phyloP scores from a whole-genome alignment of 1,140 invertebrate genomes.

The Cotesia typhae region DNA sequence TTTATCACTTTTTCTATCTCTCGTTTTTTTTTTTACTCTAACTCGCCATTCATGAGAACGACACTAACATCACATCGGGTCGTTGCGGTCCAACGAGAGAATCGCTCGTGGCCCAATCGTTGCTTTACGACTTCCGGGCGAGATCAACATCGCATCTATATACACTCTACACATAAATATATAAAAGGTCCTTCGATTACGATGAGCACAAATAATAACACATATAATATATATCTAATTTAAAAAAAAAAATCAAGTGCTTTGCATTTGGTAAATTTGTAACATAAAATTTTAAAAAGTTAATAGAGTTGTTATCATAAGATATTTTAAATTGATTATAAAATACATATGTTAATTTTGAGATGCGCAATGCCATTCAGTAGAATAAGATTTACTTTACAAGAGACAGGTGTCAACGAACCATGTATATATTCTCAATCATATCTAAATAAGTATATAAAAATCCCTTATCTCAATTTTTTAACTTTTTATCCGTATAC shows the following conservation, averaged over 20 bases:
- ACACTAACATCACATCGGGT: conserved; percentile 16
- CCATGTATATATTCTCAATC: neutral
- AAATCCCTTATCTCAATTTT: conserved; percentile 6
- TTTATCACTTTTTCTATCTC: neutral
- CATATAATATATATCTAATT: neutral
- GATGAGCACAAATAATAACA: neutral
- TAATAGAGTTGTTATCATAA: neutral
- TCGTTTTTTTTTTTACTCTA: neutral
- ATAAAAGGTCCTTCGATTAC: conserved; percentile 11
- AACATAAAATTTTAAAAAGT: neutral
- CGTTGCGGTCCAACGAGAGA: conserved; percentile 25
- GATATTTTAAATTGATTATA: conserved; percentile 3
- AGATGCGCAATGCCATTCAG: too few species aligned
- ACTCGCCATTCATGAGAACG: conserved; percentile 29
- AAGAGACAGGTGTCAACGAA: conserved; percentile 20
- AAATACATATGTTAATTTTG: conserved; percentile 1
- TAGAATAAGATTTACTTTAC: conserved; percentile 11
- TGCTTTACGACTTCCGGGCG: conserved; percentile 29
- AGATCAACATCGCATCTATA: conserved; percentile 21
- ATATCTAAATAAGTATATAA: neutral
- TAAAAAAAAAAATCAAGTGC: neutral
- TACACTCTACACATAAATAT: neutral
- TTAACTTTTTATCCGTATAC: neutral
- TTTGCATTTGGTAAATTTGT: neutral
- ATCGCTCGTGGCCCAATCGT: conserved; percentile 27